A percentile compares a stretch with the other conserved stretches of the same genome.
phyloP scores from a whole-genome alignment of 2,797 vertebrate genomes.

The Linurgus olivaceus region DNA sequence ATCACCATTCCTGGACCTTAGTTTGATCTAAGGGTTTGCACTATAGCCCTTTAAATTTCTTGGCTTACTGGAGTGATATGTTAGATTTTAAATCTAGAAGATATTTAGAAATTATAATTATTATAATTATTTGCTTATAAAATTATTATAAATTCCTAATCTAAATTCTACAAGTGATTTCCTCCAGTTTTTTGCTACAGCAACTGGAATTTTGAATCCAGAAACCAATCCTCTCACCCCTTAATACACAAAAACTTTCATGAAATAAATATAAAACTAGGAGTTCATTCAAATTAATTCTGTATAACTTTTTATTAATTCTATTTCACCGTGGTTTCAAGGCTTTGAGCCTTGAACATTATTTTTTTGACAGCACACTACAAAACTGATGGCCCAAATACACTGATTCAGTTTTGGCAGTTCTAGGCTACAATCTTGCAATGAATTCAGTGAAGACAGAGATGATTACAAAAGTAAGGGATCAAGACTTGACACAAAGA shows the following conservation, averaged over 20 bases:
- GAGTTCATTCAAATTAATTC: background rate
- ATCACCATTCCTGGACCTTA: background rate
- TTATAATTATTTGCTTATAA: background rate
- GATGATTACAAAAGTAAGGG: background rate
- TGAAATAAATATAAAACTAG: background rate
- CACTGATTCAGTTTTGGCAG: background rate
- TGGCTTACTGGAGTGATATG: background rate
- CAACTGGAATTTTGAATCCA: background rate
- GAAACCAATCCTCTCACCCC: background rate
- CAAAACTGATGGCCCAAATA: background rate
- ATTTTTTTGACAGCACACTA: background rate
- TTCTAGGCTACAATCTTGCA: background rate
- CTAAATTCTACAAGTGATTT: background rate
- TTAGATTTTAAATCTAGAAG: background rate
- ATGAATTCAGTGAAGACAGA: background rate
- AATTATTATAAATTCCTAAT: background rate
- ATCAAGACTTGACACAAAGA: background rate
- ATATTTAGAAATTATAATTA: background rate
- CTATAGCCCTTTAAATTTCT: background rate
- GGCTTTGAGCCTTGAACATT: background rate
- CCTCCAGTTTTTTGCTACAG: background rate
- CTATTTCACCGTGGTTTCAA: background rate
- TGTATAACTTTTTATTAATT: background rate
- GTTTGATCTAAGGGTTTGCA: background rate
- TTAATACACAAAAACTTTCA: background rate